A percentile compares a stretch with the other conserved stretches of the same genome.
phyloP scores from a whole-genome alignment of 2,113 vertebrate species.

The Apeltes quadracus region DNA sequence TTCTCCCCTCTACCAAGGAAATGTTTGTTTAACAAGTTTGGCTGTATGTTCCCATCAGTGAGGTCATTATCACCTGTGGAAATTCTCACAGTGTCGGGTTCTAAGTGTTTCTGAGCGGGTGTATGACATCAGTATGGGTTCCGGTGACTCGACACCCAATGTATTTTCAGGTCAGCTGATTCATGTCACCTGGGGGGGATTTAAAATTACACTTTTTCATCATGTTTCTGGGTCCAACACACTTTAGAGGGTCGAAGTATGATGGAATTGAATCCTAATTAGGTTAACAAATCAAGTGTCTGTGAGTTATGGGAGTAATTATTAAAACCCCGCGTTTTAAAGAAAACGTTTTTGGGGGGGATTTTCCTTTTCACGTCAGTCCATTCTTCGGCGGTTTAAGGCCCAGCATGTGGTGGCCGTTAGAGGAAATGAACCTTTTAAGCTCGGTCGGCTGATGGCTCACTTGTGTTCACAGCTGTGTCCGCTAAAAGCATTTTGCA shows the following conservation, averaged over 20 bases:
- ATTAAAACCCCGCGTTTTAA: not conserved
- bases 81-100: not conserved
- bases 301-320: not conserved
- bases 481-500: slow-evolving; percentile 22
- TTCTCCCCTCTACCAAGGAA: not conserved
- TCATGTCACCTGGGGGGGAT: not conserved
- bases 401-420: slow-evolving; percentile 18
- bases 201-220: not conserved
- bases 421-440: slow-evolving; percentile 11
- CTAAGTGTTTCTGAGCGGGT: not conserved
- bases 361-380: slow-evolving; percentile 24
- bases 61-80: slow-evolving; percentile 11
- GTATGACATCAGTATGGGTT: not conserved
- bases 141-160: not conserved
- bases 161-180: slow-evolving; percentile 26
- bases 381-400: slow-evolving; percentile 12
- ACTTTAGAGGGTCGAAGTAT: not conserved
- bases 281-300: not conserved
- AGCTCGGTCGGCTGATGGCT: not conserved
- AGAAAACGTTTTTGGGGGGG: not conserved
- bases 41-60: slow-evolving; percentile 9
- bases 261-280: not conserved
- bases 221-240: not conserved
- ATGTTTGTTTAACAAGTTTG: slow-evolving; percentile 7
- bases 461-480: slow-evolving; percentile 10